These are phyloP conservation scores for Ciconia stormi DNA, from an alignment of 2,113 vertebrate genomes.

Conservation along the genomic window DNA sequence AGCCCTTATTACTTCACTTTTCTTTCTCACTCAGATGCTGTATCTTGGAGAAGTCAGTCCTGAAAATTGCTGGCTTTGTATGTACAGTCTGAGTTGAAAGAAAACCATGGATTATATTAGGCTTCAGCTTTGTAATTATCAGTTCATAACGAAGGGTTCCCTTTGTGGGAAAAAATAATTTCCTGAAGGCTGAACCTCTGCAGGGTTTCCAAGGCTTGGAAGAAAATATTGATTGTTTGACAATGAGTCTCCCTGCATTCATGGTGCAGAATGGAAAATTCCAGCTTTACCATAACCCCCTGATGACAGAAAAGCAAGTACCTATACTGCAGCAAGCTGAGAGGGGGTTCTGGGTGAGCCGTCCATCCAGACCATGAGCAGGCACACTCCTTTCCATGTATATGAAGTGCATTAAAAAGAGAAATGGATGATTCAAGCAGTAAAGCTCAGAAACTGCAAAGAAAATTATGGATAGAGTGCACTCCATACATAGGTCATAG, in stretches of 20 bases:
- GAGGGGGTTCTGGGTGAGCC: background rate
- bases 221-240: slow-evolving; percentile 39
- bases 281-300: slow-evolving; percentile 20
- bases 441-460: background rate
- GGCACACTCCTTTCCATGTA: background rate
- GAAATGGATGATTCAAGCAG: background rate
- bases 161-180: slow-evolving; percentile 55
- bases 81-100: slow-evolving; percentile 26
- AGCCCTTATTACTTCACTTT: slow-evolving; percentile 23
- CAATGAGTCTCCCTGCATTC: slow-evolving; percentile 30
- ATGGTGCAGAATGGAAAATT: slow-evolving; percentile 60
- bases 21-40: background rate
- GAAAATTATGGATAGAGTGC: background rate
- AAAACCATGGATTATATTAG: background rate
- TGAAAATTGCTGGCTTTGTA: background rate
- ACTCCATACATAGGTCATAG: background rate
- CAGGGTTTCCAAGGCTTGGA: slow-evolving; percentile 60
- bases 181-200: slow-evolving; percentile 58
- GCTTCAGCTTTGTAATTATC: slow-evolving; percentile 67
- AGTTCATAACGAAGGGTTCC: slow-evolving; percentile 61
- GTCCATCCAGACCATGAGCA: background rate
- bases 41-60: background rate
- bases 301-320: background rate
- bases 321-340: background rate
- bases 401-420: background rate